Evolutionary conservation across 2,888 invertebrate species (phyloP).

Genomic region (Rhagonycha fulva): DNA sequence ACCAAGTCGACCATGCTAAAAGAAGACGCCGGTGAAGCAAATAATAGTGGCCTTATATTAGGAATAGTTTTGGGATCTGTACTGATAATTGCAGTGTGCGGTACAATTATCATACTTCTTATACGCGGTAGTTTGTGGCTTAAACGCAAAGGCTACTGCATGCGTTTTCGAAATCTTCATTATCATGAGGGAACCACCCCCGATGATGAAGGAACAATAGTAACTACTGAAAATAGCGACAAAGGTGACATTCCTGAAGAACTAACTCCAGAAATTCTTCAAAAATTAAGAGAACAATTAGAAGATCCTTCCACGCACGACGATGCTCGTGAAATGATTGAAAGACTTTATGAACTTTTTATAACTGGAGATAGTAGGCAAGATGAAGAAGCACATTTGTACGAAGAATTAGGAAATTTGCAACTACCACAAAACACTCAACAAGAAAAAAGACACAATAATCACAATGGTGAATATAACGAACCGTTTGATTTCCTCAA

Average conservation of each 20-base stretch:
- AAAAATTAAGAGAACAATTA: slow-evolving; percentile 68
- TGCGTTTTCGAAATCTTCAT: slow-evolving; percentile 56
- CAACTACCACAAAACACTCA: slow-evolving; percentile 23
- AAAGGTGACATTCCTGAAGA: slow-evolving; percentile 71
- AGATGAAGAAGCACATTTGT: slow-evolving; percentile 53
- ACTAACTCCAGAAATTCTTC: slow-evolving; percentile 72
- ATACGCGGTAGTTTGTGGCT: slow-evolving; percentile 63
- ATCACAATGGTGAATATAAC: slow-evolving; percentile 23
- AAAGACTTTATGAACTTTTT: slow-evolving; percentile 74
- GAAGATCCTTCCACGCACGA: slow-evolving; percentile 75
- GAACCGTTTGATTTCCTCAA: slow-evolving; percentile 64
- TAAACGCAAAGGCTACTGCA: slow-evolving; percentile 61
- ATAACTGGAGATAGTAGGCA: slow-evolving; percentile 68
- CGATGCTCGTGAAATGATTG: slow-evolving; percentile 77
- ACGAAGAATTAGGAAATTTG: slow-evolving; percentile 63
- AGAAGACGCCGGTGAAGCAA: slow-evolving; percentile 37
- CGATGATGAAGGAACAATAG: slow-evolving; percentile 56
- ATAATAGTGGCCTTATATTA: slow-evolving; percentile 44
- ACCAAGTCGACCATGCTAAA: slow-evolving; percentile 46
- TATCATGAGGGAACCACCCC: slow-evolving; percentile 63
- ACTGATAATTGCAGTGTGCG: slow-evolving; percentile 59
- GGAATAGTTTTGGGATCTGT: slow-evolving; percentile 56
- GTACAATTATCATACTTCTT: slow-evolving; percentile 59
- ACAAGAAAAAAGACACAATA: slow-evolving; percentile 33
- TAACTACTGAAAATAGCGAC: slow-evolving; percentile 47